Evolutionary conservation across 2,797 vertebrate genomes (phyloP).

Genomic region (Chaenodraco wilsoni): DNA sequence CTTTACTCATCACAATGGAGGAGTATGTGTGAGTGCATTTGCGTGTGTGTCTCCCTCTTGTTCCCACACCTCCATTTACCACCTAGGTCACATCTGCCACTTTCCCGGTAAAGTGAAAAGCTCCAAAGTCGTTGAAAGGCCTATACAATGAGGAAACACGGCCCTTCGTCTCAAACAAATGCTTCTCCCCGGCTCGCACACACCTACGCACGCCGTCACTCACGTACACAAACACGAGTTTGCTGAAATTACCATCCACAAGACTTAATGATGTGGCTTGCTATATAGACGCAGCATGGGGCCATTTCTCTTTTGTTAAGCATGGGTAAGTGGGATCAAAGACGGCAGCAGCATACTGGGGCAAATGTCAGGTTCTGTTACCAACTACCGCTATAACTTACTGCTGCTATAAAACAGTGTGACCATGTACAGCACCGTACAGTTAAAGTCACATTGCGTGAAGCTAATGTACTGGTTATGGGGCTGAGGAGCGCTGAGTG

Average conservation of each 20-base stretch:
- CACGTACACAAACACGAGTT: conserved; percentile 45
- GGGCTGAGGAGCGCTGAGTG: conserved; percentile 3
- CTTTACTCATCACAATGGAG: conserved; percentile 46
- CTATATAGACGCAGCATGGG: conserved; percentile 45
- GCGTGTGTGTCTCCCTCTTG: conserved; percentile 17
- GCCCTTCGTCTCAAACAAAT: conserved; percentile 38
- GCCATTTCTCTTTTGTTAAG: conserved; percentile 59
- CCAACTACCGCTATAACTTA: conserved; percentile 10
- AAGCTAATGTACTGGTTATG: conserved; percentile 18
- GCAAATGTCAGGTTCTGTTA: conserved; percentile 58
- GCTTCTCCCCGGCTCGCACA: conserved; percentile 24
- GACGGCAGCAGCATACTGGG: conserved; percentile 24
- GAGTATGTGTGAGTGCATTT: conserved; percentile 36
- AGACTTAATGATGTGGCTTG: conserved; percentile 60
- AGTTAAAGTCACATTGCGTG: neutral
- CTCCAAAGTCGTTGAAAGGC: conserved; percentile 38
- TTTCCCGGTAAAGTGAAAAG: conserved; percentile 32
- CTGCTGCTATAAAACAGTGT: conserved; percentile 20
- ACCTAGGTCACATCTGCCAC: conserved; percentile 36
- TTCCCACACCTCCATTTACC: conserved; percentile 48
- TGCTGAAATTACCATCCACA: conserved; percentile 58
- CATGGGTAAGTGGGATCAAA: conserved; percentile 54
- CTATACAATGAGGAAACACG: conserved; percentile 20
- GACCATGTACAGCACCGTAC: neutral
- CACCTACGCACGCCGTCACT: conserved; percentile 59